phyloP scores from a whole-genome alignment of 2,888 invertebrate species.

The Vanessa cardui region DNA sequence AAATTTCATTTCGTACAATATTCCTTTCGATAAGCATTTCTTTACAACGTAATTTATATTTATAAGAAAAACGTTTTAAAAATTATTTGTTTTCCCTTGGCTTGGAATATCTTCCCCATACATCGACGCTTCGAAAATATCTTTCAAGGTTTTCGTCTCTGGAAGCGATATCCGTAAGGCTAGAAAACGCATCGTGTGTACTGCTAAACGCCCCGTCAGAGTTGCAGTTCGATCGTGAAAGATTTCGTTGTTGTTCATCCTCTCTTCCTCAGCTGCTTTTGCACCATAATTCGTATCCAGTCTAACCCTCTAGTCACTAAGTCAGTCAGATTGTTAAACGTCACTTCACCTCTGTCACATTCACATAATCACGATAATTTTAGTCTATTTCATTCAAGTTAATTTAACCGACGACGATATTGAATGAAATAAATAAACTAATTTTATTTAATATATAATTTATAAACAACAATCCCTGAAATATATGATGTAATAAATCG shows the following conservation, averaged over 20 bases:
- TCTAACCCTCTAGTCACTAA: conserved; percentile 39
- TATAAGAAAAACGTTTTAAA: not conserved
- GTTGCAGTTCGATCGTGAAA: conserved; percentile 66
- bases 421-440: not conserved
- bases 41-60: not conserved
- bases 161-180: conserved; percentile 52
- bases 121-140: conserved; percentile 71
- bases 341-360: conserved; percentile 13
- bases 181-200: conserved; percentile 52
- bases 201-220: conserved; percentile 68
- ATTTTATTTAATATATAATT: not conserved
- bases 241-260: conserved; percentile 76
- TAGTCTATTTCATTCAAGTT: not conserved
- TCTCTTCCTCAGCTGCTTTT: conserved; percentile 75
- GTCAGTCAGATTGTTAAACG: conserved; percentile 26
- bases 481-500: conserved; percentile 8
- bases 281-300: conserved; percentile 54
- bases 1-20: conserved; percentile 53
- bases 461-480: conserved; percentile 5
- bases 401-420: not conserved
- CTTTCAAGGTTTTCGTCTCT: conserved; percentile 70
- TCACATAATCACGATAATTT: conserved; percentile 1
- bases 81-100: conserved; percentile 6
- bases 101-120: conserved; percentile 58
- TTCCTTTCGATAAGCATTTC: not conserved